These are phyloP conservation scores for Carassius gibelio DNA, from an alignment of 2,113 vertebrate genomes.

Conservation along the genomic window DNA sequence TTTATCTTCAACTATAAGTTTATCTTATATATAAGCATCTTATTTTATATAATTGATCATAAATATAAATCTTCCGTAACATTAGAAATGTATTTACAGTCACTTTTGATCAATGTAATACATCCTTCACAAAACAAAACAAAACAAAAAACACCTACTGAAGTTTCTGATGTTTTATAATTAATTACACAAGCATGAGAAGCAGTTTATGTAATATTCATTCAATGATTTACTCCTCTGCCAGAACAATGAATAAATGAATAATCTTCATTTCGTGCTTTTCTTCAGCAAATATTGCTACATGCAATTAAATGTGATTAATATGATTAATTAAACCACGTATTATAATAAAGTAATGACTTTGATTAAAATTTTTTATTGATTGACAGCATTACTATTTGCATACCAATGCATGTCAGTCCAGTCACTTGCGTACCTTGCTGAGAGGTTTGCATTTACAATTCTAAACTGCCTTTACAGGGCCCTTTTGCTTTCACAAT, in stretches of 20 bases:
- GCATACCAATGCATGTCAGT: conserved; percentile 13
- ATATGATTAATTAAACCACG: conserved; percentile 18
- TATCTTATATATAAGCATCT: too few species aligned
- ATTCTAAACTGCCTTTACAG: conserved; percentile 33
- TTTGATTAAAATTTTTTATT: conserved; percentile 1
- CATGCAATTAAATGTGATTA: conserved; percentile 22
- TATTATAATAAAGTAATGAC: conserved; percentile 19
- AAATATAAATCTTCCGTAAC: background rate
- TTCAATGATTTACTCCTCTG: background rate
- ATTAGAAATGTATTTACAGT: too few species aligned
- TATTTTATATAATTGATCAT: too few species aligned
- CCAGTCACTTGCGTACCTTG: background rate
- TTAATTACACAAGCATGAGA: background rate
- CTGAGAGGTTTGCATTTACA: conserved; percentile 22
- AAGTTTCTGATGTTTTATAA: too few species aligned
- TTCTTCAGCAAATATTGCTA: conserved; percentile 1
- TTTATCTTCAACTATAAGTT: too few species aligned
- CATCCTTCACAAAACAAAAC: background rate
- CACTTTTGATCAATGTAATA: too few species aligned
- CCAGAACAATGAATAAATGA: background rate
- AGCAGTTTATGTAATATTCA: background rate
- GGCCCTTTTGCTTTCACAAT: conserved; percentile 51
- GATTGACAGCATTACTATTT: background rate
- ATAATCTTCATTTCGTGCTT: background rate
- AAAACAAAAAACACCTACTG: background rate